Evolutionary conservation across 1,140 invertebrate species (phyloP).

Genomic region (Aplysia californica): DNA sequence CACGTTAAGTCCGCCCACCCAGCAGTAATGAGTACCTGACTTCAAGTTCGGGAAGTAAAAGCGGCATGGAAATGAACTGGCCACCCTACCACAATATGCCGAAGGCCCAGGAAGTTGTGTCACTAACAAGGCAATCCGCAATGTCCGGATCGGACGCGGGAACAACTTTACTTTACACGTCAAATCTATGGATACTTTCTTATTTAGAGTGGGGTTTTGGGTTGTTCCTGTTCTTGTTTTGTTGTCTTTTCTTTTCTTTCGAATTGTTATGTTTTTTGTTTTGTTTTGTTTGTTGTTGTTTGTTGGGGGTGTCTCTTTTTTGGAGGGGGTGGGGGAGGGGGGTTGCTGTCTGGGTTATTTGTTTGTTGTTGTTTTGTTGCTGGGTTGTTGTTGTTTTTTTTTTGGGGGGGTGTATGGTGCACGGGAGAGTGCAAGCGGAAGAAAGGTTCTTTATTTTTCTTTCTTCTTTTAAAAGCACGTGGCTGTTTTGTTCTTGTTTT

Average conservation of each 20-base stretch:
- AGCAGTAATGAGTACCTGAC: not conserved
- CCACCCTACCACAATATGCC: too few relatives aligned
- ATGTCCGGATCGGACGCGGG: too few relatives aligned
- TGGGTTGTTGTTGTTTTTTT: not conserved
- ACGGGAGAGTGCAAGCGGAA: not conserved
- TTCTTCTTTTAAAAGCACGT: not conserved
- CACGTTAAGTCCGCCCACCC: not conserved
- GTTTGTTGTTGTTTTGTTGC: not conserved
- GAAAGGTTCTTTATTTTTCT: not conserved
- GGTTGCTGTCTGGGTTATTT: too few relatives aligned
- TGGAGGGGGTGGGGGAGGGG: not conserved
- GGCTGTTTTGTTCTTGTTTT: not conserved
- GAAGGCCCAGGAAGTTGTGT: too few relatives aligned
- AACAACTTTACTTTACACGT: not conserved
- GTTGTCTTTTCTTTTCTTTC: not conserved
- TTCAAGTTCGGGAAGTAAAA: too few relatives aligned
- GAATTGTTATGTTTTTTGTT: not conserved
- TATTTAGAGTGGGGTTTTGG: not conserved
- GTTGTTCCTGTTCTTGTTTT: not conserved
- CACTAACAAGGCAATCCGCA: not conserved
- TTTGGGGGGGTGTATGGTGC: not conserved
- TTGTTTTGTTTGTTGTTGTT: not conserved
- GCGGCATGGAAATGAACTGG: too few relatives aligned
- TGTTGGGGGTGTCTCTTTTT: not conserved
- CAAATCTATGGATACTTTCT: not conserved